phyloP scores from a whole-genome alignment of 1,140 invertebrate genomes.

The Batillaria attramentaria region DNA sequence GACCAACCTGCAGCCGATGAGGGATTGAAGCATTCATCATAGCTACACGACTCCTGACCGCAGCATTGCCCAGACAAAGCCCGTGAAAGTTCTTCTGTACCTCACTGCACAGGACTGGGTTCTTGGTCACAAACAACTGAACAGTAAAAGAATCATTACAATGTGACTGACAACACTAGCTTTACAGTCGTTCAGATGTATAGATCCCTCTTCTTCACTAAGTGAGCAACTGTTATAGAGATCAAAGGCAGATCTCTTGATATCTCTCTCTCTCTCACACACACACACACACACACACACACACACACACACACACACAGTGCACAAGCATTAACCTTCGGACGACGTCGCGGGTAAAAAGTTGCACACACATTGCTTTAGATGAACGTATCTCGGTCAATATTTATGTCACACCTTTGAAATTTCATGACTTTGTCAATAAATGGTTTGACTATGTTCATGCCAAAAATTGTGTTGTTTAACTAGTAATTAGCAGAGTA shows the following conservation, averaged over 20 bases:
- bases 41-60: constrained; percentile 19
- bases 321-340: too few species aligned
- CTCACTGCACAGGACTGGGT: constrained; percentile 45
- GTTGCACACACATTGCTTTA: too few species aligned
- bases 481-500: too few species aligned
- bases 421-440: too few species aligned
- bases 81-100: constrained; percentile 49
- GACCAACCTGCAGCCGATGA: constrained; percentile 18
- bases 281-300: not conserved
- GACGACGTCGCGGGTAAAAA: too few species aligned
- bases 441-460: too few species aligned
- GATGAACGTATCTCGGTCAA: too few species aligned
- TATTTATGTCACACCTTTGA: too few species aligned
- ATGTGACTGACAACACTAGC: not conserved
- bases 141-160: constrained; percentile 1
- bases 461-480: too few species aligned
- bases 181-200: not conserved
- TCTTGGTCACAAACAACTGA: constrained; percentile 52
- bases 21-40: constrained; percentile 36
- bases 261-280: not conserved
- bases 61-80: constrained; percentile 35
- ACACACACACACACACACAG: not conserved
- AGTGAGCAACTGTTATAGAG: not conserved
- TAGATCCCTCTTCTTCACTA: not conserved
- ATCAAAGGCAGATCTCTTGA: not conserved